These are phyloP conservation scores for Blastomussa wellsi DNA, from an alignment of 92 coral and sea anemone genomes.

Conservation along the genomic window DNA sequence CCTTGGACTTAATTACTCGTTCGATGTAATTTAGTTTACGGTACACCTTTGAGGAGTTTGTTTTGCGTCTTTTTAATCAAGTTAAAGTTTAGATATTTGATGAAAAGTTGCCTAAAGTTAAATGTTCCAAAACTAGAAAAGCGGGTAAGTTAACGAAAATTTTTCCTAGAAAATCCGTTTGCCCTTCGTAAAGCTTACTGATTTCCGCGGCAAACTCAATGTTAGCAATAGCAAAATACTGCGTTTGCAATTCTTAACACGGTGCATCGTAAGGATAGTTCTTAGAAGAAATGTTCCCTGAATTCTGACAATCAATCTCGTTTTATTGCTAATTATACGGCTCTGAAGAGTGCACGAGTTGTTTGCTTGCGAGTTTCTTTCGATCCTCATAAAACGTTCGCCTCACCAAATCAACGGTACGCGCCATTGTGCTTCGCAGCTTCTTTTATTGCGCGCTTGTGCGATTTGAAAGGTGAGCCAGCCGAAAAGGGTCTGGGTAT, in stretches of 20 bases:
- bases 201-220: no score
- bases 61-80: constrained; percentile 8
- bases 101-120: neutral
- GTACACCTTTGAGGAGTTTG: neutral
- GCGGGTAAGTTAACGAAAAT: neutral
- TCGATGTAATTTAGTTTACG: neutral
- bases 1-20: neutral
- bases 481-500: neutral
- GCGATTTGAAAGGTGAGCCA: no score
- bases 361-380: neutral
- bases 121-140: neutral
- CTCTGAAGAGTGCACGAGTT: neutral
- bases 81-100: neutral
- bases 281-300: neutral
- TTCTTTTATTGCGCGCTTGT: neutral
- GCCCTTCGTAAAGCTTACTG: neutral
- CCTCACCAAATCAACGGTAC: neutral
- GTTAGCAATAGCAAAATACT: no score
- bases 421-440: neutral
- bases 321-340: neutral
- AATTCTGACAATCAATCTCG: neutral
- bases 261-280: neutral
- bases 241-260: no score
- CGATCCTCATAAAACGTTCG: neutral
- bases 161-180: neutral